Evolutionary conservation across 2,113 vertebrate species (phyloP).

Genomic region (Carlito syrichta): DNA sequence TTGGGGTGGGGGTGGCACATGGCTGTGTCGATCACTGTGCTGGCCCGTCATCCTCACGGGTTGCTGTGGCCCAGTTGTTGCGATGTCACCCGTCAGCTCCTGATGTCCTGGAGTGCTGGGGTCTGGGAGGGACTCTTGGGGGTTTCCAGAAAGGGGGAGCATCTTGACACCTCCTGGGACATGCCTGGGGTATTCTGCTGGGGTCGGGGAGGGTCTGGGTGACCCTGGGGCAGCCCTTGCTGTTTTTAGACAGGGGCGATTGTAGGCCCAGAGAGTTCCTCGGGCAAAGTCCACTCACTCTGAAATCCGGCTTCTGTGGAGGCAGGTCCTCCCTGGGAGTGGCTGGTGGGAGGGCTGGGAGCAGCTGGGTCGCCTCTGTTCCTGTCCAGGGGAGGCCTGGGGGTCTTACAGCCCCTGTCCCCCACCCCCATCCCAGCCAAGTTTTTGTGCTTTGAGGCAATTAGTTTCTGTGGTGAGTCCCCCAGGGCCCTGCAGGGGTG

Average conservation of each 20-base stretch:
- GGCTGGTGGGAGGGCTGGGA: background rate
- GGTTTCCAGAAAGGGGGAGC: background rate
- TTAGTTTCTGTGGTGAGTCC: background rate
- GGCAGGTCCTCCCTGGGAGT: background rate
- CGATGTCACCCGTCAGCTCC: fast-evolving
- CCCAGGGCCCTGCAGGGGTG: fast-evolving
- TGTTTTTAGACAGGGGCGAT: background rate
- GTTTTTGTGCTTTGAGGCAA: background rate
- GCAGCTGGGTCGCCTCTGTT: background rate
- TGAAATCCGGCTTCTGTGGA: background rate
- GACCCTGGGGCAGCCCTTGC: background rate
- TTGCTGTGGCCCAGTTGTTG: fast-evolving
- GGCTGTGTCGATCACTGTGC: fast-evolving
- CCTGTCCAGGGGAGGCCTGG: background rate
- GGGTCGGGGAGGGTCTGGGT: fast-evolving
- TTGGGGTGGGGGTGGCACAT: background rate
- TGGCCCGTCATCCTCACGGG: background rate
- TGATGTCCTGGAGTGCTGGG: background rate
- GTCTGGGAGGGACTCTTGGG: background rate
- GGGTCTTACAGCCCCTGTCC: fast-evolving
- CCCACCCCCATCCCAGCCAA: fast-evolving
- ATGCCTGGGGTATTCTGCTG: background rate
- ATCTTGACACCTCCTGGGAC: background rate
- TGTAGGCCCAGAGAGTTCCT: background rate
- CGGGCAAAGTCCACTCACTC: background rate